These are phyloP conservation scores for Leuciscus idus DNA, from an alignment of 2,113 vertebrate genomes.

Conservation along the genomic window DNA sequence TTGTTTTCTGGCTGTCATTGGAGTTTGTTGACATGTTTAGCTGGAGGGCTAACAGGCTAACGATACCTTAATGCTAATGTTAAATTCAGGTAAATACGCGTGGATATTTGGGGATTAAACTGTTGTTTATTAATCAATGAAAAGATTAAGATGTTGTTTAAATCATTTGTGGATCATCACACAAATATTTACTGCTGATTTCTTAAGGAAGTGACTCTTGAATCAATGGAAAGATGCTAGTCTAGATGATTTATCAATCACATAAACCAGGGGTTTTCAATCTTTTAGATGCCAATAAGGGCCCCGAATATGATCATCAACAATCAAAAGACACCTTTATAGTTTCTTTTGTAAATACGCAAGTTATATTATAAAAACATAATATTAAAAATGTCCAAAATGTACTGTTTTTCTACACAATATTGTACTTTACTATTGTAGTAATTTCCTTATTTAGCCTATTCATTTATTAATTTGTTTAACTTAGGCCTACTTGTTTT, in stretches of 20 bases:
- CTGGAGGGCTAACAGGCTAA: slow-evolving; percentile 20
- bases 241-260: neutral
- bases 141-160: neutral
- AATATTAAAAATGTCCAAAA: neutral
- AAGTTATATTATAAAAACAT: neutral
- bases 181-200: neutral
- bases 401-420: too few species aligned
- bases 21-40: slow-evolving; percentile 42
- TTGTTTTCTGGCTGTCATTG: neutral
- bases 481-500: neutral
- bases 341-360: neutral
- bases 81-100: neutral
- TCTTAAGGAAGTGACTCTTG: neutral
- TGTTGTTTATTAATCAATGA: neutral
- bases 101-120: neutral
- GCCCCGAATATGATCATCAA: neutral
- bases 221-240: neutral
- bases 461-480: neutral
- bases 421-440: neutral
- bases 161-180: neutral
- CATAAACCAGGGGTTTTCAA: neutral
- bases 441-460: neutral
- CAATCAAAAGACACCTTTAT: neutral
- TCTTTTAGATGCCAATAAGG: neutral
- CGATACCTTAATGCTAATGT: slow-evolving; percentile 9